Conservation (phyloP, 2,888 invertebrate species). For the Scrobipalpa costella region DNA sequence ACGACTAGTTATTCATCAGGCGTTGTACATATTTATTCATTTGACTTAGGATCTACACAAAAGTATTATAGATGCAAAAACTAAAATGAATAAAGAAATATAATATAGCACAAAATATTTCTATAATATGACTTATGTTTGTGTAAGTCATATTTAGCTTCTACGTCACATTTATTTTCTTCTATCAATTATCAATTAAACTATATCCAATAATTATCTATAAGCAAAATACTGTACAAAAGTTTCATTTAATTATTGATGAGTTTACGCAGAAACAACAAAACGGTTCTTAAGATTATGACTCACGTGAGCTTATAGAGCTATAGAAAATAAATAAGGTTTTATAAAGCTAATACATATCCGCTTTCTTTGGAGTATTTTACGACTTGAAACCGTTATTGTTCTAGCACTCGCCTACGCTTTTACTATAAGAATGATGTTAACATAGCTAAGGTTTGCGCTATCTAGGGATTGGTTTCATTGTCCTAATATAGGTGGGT, state of each 20-base stretch:
- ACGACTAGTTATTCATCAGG: too few relatives aligned
- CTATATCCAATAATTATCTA: too few relatives aligned
- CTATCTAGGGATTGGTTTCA: not conserved
- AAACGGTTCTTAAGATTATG: not conserved
- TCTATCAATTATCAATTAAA: too few relatives aligned
- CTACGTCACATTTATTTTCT: too few relatives aligned
- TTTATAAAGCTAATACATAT: not conserved
- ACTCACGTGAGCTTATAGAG: not conserved
- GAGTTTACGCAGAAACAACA: not conserved
- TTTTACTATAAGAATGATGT: not conserved
- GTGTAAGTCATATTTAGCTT: too few relatives aligned
- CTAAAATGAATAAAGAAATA: too few relatives aligned
- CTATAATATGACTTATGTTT: too few relatives aligned
- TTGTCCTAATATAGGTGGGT: not conserved
- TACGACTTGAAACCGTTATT: conserved; percentile 15
- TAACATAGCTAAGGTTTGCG: not conserved
- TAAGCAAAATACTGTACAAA: too few relatives aligned
- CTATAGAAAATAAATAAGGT: not conserved
- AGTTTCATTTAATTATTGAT: not conserved
- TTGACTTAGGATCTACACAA: too few relatives aligned
- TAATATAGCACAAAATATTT: too few relatives aligned
- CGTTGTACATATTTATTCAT: too few relatives aligned
- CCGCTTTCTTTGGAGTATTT: not conserved
- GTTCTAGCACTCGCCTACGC: conserved; percentile 11
- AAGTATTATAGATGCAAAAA: too few relatives aligned